Evolutionary conservation across 2,797 vertebrate species (phyloP), one percentile per base, ranked within the genome.

Genomic region (Acanthurus lineatus): DNA sequence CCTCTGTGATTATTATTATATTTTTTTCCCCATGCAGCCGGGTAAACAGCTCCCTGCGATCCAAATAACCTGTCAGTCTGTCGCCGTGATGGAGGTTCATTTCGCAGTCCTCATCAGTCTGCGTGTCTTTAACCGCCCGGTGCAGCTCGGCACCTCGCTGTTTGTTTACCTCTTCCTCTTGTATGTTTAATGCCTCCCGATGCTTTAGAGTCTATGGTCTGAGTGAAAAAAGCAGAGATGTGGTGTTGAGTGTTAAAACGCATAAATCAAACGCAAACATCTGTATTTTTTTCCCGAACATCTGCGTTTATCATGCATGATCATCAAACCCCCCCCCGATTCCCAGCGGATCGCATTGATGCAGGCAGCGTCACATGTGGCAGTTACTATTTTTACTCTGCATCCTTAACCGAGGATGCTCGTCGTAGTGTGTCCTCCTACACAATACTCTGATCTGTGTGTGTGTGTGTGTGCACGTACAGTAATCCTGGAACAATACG

Each of bases 61-160:
- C 86, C 86, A 85, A 91, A 93, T 85, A 87, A 91, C 62, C 87
- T 88, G 89, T 92, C 92, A 90, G 80, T 92, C 90, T 88, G 63
- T 58, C 42, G 49, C 54, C 5, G 75, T 58, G 81, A 81, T 68
- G 72, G 79, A 79, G 82, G 62, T 83, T 86, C 81, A 83, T 87
- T 89, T 82, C 16, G 48, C 73, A 79, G 81, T 88, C 83, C 66
- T 51, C 61, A 77, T 86, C 85, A 66, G 83, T 85, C 81, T 20
- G 53, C 38, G 3, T 78, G 74, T 79, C 73, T 89, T 72, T 76
- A 51, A 75, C 69, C 61, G 65, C 20, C 61, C 64, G 17, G 63
- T 40, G 73, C 67, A 71, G 82, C 82, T 79, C 81, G 6, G 58
- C 0, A 66, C 42, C 52, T 80, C 47, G 0, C 32, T 51, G 16